Base-by-base conservation (phyloP, 2,113 vertebrate genomes). In the Cyprinus carpio region DNA sequence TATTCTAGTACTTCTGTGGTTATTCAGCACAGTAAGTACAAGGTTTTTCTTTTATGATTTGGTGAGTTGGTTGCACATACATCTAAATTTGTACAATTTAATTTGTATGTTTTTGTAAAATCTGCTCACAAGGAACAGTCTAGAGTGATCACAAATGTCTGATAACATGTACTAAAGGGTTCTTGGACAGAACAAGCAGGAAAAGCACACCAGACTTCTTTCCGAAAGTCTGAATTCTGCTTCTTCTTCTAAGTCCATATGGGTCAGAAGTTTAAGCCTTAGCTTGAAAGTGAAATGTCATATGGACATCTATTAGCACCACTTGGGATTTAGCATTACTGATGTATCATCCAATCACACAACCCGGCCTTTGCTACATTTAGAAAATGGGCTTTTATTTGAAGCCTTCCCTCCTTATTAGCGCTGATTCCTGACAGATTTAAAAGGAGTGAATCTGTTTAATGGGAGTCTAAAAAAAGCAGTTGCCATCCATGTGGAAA, bases 361-460 rank as follows among this genome's bases (percentile, higher is more conserved):
- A 34, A 43, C 46, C 67, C 8, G 16, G 67, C 27, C 16, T 62
- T 23, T 58, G 54, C 54, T 23, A 60, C 51, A 0, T 31, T 37
- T 2, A 6, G 46, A 72, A 72, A 83, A 72, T 72, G 49, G 31
- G 49, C 67, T 31, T 74, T 83, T 37, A 72, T 71, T 83, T 72
- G 49, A 83, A 72, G 27, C 13, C 81, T 83, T 83, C 81, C 81
- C 80, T 34, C 81, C 81, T 83, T 83, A 83, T 83, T 83, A 83
- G 67, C 25, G 67, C 81, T 58, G 81, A 83, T 74, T 83, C 67
- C 81, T 83, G 81, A 72, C 65, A 72, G 67, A 72, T 83, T 83
- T 83, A 83, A 83, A 83, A 83, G 49, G 49, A 83, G 81, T 27
- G 67, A 83, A 83, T 83, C 81, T 72, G 81, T 83, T 83, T 83